A percentile compares a stretch with the other conserved stretches of the same genome.
Evolutionary conservation across 2,113 vertebrate genomes (phyloP).

Genomic region (Fukomys damarensis): DNA sequence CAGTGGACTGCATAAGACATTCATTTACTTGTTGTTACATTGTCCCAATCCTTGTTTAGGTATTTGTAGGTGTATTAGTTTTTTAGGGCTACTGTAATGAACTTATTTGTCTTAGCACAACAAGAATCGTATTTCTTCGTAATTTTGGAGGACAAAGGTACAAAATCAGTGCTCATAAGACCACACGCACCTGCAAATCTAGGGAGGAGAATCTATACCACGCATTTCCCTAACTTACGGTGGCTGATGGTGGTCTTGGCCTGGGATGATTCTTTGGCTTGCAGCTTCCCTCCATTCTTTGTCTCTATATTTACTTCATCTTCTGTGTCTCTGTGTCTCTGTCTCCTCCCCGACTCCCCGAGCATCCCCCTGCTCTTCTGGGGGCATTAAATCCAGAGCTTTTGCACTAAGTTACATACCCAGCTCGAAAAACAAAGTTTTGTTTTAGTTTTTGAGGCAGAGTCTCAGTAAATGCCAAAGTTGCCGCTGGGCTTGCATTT

Average conservation of each 20-base stretch:
- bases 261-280: background rate
- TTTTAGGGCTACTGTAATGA: background rate
- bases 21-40: background rate
- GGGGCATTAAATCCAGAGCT: background rate
- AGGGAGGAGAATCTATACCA: background rate
- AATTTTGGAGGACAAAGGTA: background rate
- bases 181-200: background rate
- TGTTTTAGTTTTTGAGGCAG: background rate
- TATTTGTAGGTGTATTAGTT: background rate
- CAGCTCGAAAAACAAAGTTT: background rate
- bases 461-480: background rate
- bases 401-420: background rate
- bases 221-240: background rate
- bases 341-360: background rate
- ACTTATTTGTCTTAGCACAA: background rate
- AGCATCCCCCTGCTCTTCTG: background rate
- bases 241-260: background rate
- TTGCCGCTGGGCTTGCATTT: background rate
- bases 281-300: background rate
- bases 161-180: background rate
- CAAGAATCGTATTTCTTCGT: background rate
- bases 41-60: background rate
- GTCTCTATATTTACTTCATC: background rate
- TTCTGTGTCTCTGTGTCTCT: background rate
- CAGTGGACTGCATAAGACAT: background rate